Evolutionary conservation across 2,113 vertebrate species (phyloP), one percentile per base, ranked within the genome.

Genomic region (Leptocoma aspasia): DNA sequence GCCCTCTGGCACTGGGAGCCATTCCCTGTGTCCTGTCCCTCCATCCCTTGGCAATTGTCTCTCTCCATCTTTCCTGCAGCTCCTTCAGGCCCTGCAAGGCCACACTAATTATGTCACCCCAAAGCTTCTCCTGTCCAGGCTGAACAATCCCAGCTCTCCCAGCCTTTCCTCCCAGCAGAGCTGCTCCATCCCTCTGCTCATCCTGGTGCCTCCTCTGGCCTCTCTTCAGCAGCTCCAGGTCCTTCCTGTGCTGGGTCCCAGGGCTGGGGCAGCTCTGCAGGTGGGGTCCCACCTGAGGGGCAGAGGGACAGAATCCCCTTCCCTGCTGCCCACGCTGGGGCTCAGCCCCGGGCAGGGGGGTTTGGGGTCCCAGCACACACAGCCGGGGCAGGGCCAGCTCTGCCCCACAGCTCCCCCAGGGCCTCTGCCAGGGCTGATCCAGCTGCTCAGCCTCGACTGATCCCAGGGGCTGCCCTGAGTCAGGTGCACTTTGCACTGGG

Each of bases 381-480:
- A 7, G 53, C 70, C 2, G 3, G 42, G 44, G n/a, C 28, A 60
- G 56, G 56, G 21, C n/a, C 75, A 30, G 59, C 37, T 52, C 30
- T 54, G 50, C 50, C 61, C 33, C 61, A 66, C 63, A 37, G 52
- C 50, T 80, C n/a, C 52, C 76, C n/a, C 53, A n/a, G 35, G 64
- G 23, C 22, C 27, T 68, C n/a, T 59, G 17, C 63, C 42, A 11
- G 63, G n/a, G 42, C 63, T 47, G 63, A 52, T 81, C 18, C 78
- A 39, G 19, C 64, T 69, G n/a, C 42, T 39, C 78, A 41, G 42
- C n/a, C 64, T n/a, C 49, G 50, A 7, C 4, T 9, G n/a, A 56
- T 30, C n/a, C 19, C 0, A 0, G 39, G 26, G 31, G 11, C 4
- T 64, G 27, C 13, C 11, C 35, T 1, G 1, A 3, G n/a, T n/a